Base-by-base conservation (phyloP, 1,140 invertebrate genomes). In the Stegodyphus dumicola region DNA sequence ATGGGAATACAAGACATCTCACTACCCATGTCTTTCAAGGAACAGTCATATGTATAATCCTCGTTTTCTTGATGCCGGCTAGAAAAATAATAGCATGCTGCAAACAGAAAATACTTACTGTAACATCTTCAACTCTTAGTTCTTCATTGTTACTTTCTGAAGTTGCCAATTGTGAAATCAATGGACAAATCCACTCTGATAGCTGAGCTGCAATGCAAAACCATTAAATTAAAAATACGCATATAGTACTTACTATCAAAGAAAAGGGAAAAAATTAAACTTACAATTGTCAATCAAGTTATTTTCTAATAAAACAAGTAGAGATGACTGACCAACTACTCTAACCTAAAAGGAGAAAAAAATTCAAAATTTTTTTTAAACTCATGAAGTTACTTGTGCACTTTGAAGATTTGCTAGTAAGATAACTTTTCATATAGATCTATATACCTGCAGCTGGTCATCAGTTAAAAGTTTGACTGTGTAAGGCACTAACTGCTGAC, bases 271-370 rank as follows among this genome's bases (percentile, higher is more conserved):
- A 87, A 65, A 54, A 75, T 17, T 64, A 64, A n/a, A 87, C 88
- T 81, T 88, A 91, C 90, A 89, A 85, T 92, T 90, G 53, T 91
- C 91, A 52, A 94, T 91, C 9, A 94, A 89, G 54, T 91, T 91
- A 80, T 93, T 92, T 90, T 94, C 93, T 85, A 94, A 89, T 6
- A 95, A 89, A 13, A 92, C 90, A 73, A 94, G 87, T 13, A 95
- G 89, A n/a, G 93, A 92, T 15, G 91, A 90, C 87, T 94, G 93
- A 17, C 93, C 92, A 13, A 92, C 92, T 89, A 94, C 93, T 69
- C 93, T 91, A 65, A 94, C 93, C 93, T 94, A 77, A 0, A 88
- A 67, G 65, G 7, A n/a, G 65, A 60, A 69, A 69, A n/a, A 69
- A 33, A 17, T 69, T 33, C 7, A 17, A 1, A 69, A 33, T n/a